Evolutionary conservation across 1,140 invertebrate genomes (phyloP).

Genomic region (Campoletis sonorensis): DNA sequence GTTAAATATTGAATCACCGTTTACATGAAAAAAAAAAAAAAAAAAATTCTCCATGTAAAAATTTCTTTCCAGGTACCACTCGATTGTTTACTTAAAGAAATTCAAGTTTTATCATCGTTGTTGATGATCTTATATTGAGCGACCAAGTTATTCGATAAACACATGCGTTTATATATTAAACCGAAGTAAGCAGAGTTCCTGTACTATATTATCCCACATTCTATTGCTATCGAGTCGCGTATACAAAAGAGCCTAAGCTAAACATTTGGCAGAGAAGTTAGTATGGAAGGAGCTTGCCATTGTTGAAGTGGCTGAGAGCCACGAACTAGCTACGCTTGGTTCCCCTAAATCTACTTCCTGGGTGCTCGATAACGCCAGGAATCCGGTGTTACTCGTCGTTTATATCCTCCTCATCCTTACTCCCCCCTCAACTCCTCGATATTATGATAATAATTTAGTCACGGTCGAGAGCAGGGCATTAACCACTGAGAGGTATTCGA

Average conservation of each 20-base stretch:
- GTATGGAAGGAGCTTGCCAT: conserved; percentile 17
- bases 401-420: conserved; percentile 24
- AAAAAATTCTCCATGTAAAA: too few relatives aligned
- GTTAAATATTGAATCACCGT: too few relatives aligned
- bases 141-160: not conserved
- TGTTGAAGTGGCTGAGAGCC: conserved; percentile 28
- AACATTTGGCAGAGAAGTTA: conserved; percentile 10
- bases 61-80: too few relatives aligned
- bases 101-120: not conserved
- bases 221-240: not conserved
- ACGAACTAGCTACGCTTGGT: not conserved
- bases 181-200: not conserved
- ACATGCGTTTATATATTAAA: not conserved
- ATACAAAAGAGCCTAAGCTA: conserved; percentile 19
- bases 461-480: conserved; percentile 22
- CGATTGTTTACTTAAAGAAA: too few relatives aligned
- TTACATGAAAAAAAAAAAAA: too few relatives aligned
- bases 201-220: not conserved
- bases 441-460: conserved; percentile 44
- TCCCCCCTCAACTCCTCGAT: conserved; percentile 16
- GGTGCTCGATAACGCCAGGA: conserved; percentile 39
- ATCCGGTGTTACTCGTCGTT: conserved; percentile 34
- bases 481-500: conserved; percentile 39
- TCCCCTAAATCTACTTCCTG: conserved; percentile 41
- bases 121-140: not conserved